These are phyloP conservation scores for Trachelipus rathkii DNA, from an alignment of 1,140 invertebrate genomes.

Conservation along the genomic window DNA sequence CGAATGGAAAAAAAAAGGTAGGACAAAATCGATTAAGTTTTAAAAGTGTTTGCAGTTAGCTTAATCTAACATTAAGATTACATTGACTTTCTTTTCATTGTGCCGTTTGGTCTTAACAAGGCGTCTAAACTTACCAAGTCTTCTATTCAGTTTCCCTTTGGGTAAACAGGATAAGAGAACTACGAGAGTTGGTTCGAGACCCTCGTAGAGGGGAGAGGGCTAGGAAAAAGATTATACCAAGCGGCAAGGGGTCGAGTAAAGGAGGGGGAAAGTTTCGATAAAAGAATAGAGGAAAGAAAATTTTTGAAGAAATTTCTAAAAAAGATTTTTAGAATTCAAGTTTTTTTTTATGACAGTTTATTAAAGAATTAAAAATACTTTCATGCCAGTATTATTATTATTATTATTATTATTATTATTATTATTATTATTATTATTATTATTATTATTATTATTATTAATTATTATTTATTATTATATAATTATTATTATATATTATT, in stretches of 20 bases:
- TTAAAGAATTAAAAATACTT: background rate
- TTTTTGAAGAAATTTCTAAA: too few species aligned
- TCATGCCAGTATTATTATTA: background rate
- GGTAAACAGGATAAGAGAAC: slow-evolving; percentile 4
- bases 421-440: too few species aligned
- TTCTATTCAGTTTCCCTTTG: background rate
- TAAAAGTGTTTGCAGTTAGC: background rate
- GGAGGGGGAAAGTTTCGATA: background rate
- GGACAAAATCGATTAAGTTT: too few species aligned
- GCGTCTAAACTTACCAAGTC: background rate
- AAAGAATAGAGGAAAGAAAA: background rate
- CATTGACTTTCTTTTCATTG: slow-evolving; percentile 1
- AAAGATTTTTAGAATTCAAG: too few species aligned
- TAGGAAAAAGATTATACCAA: background rate
- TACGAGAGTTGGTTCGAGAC: background rate
- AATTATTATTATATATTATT: too few species aligned
- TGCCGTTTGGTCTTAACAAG: background rate
- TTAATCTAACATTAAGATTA: slow-evolving; percentile 3
- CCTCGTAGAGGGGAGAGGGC: background rate
- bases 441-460: too few species aligned
- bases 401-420: too few species aligned
- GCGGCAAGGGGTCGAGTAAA: background rate
- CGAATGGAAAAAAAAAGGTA: too few species aligned
- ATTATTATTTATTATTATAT: too few species aligned
- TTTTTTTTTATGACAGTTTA: background rate